Percentiles rank a stretch among this genome's conserved stretches.
Evolutionary conservation across 1,140 invertebrate genomes (phyloP).

Genomic region (Oncopodura yosiiana): DNA sequence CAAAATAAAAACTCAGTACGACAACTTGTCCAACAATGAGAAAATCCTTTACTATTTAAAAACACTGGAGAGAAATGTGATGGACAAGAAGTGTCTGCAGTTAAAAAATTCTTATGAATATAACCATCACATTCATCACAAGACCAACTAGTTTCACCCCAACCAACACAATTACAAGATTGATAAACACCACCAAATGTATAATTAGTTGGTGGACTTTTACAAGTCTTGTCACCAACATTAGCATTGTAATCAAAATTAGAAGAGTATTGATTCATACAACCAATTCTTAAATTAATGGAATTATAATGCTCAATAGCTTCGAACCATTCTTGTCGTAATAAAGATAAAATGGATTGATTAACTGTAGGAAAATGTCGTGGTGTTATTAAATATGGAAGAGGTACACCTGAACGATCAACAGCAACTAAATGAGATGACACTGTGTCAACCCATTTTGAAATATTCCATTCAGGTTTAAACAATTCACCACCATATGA

Average conservation of each 20-base stretch:
- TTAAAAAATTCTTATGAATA: neutral
- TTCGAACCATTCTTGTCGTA: neutral
- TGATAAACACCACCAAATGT: slow-evolving; percentile 21
- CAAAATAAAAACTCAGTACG: no score
- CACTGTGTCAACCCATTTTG: slow-evolving; percentile 2
- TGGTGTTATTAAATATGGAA: slow-evolving; percentile 1
- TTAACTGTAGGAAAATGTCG: neutral
- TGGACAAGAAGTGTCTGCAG: slow-evolving; percentile 2
- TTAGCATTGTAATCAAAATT: slow-evolving; percentile 28
- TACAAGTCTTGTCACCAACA: slow-evolving; percentile 4
- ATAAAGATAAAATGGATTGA: neutral
- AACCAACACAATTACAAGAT: neutral
- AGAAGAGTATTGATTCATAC: slow-evolving; percentile 2
- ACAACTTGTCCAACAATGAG: neutral
- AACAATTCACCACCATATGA: neutral
- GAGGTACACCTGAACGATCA: slow-evolving; percentile 5
- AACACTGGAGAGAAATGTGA: neutral
- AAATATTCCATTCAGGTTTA: neutral
- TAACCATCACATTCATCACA: neutral
- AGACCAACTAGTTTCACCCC: neutral
- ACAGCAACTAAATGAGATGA: neutral
- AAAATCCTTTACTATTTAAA: neutral
- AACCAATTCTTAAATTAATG: slow-evolving; percentile 5
- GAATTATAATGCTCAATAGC: slow-evolving; percentile 2
- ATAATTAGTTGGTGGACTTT: slow-evolving; percentile 5